Evolutionary conservation across 2,888 invertebrate species (phyloP), one percentile per base, ranked within the genome.

Genomic region (Arge pagana): DNA sequence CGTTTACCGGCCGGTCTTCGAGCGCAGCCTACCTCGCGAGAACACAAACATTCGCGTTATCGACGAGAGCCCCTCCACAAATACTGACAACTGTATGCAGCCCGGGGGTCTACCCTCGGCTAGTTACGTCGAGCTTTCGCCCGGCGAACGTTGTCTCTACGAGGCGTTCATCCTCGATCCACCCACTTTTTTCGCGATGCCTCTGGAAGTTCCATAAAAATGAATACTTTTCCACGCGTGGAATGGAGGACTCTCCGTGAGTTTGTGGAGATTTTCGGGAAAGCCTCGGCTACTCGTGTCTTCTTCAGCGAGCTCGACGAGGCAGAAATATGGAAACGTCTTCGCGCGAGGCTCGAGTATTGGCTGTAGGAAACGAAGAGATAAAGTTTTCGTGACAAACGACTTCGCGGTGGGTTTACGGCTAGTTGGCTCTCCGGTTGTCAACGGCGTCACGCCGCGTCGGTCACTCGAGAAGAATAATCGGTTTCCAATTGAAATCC

Each of bases 401-500:
- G 64, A 64, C 57, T 16, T 10, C 60, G 49, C 51, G 45, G 50
- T 59, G 37, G 55, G 26, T 40, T 42, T 49, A 56, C 54, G 53
- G 53, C 55, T 53, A 57, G 58, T 52, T 42, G 53, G 56, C 53
- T 48, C 54, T 53, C 53, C 50, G 56, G 49, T 30, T 37, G 36
- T 48, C 15, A 39, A 35, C 50, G 39, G 55, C 55, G 58, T 55
- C 48, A 49, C 48, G n/a, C 39, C 53, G 57, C 54, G 54, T 61
- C 58, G 69, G 71, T 70, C 73, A 72, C 67, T 69, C 65, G 67
- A 70, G 66, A 68, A 69, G 72, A 72, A 67, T 74, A 72, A 74
- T 76, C 72, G 72, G 70, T 74, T 75, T 72, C 65, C 74, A 72
- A 76, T 76, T 72, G 75, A 74, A 75, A 76, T 75, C 66, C 68